phyloP scores from a whole-genome alignment of 2,113 vertebrate species.

The Tautogolabrus adspersus region DNA sequence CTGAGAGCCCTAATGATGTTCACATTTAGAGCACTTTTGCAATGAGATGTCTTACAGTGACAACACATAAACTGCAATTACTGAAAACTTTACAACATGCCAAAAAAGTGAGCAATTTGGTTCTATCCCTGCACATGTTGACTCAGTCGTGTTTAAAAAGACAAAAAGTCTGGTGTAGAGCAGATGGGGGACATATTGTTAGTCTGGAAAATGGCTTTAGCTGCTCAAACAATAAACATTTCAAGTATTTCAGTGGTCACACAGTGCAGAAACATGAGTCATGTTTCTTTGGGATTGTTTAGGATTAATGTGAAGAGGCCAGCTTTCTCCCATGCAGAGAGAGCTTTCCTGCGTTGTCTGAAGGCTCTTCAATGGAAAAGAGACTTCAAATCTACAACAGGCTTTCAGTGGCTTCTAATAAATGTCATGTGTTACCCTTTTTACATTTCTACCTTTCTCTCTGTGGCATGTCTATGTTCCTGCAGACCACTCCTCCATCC shows the following conservation, averaged over 20 bases:
- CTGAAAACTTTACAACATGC: neutral
- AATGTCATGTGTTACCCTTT: neutral
- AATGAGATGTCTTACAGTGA: constrained; percentile 13
- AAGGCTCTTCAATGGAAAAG: neutral
- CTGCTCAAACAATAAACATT: constrained; percentile 26
- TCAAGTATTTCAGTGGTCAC: neutral
- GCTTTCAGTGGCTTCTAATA: neutral
- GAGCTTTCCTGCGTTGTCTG: neutral
- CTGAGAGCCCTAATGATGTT: neutral
- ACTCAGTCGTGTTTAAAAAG: constrained; percentile 20
- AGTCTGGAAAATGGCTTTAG: neutral
- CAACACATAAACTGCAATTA: constrained; percentile 31
- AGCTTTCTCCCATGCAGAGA: constrained; percentile 25
- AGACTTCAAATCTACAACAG: neutral
- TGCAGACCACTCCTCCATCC: constrained; percentile 70
- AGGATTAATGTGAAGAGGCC: constrained; percentile 16
- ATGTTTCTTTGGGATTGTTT: constrained; percentile 15
- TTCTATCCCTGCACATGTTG: constrained; percentile 3
- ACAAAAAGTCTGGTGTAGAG: neutral
- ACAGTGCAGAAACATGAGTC: constrained; percentile 16
- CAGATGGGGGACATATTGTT: constrained; percentile 8
- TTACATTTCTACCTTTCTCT: constrained; percentile 13
- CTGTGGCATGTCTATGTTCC: constrained; percentile 7
- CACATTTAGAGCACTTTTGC: constrained; percentile 7
- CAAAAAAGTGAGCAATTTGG: neutral